Evolutionary conservation across 2,888 invertebrate genomes (phyloP).

Genomic region (Amaurobius ferox): DNA sequence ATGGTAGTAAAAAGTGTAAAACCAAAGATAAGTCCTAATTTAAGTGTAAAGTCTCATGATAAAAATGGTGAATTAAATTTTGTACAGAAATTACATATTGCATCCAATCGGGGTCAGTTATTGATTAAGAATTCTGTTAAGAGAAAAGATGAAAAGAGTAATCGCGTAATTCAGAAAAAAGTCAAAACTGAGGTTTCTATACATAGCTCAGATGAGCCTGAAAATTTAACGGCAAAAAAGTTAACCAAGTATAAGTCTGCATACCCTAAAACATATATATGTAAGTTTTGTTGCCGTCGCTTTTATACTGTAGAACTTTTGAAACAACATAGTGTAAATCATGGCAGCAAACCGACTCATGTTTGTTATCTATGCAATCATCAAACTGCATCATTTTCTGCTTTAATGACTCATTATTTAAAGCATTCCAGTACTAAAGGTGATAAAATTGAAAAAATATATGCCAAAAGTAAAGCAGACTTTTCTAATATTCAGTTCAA

Average conservation of each 20-base stretch:
- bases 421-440: constrained; percentile 50
- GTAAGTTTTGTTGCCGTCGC: constrained; percentile 62
- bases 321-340: constrained; percentile 16
- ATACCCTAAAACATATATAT: constrained; percentile 32
- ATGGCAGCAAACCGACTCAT: constrained; percentile 47
- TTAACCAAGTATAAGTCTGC: constrained; percentile 15
- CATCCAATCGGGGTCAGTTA: background rate
- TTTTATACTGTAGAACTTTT: constrained; percentile 43
- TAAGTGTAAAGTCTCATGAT: too few species aligned
- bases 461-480: background rate
- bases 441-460: constrained; percentile 2
- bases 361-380: constrained; percentile 54
- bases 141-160: constrained; percentile 22
- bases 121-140: constrained; percentile 14
- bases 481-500: background rate
- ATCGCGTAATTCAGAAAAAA: background rate
- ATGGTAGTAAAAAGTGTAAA: constrained; percentile 24
- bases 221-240: background rate
- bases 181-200: background rate
- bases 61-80: background rate
- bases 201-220: background rate
- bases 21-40: background rate
- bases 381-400: constrained; percentile 50
- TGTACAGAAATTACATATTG: background rate
- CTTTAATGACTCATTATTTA: constrained; percentile 58